Conservation (phyloP, 2,888 invertebrate genomes). For the Invenusta paracnida region DNA sequence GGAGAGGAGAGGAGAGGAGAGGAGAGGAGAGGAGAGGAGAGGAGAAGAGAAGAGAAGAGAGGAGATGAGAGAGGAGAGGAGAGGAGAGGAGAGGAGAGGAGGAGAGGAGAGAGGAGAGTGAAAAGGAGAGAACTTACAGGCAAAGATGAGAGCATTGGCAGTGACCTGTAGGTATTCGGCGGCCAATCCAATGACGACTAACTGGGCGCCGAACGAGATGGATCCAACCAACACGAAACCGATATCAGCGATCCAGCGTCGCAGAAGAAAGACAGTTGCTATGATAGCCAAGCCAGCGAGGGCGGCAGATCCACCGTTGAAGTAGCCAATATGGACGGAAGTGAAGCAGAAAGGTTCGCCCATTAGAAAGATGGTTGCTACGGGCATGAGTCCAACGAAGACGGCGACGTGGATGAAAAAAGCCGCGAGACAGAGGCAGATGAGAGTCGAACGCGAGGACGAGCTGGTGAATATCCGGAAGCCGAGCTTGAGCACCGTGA, state of each 20-base stretch:
- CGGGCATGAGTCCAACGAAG: not conserved
- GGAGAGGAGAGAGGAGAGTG: no score
- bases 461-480: not conserved
- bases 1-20: no score
- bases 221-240: no score
- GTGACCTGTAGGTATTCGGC: no score
- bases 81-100: no score
- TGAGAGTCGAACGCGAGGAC: not conserved
- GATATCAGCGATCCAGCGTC: not conserved
- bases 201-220: no score
- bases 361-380: not conserved
- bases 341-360: not conserved
- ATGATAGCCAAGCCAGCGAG: not conserved
- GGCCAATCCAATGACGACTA: no score
- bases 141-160: no score
- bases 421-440: not conserved
- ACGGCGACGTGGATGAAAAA: not conserved
- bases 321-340: not conserved
- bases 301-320: not conserved
- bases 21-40: no score
- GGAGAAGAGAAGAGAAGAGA: no score
- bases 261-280: not conserved
- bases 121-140: no score
- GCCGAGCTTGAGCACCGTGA: not conserved
- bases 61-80: no score